Evolutionary conservation across 64 coral and sea anemone genomes (phyloP).

Genomic region (Dendronephthya gigantea): DNA sequence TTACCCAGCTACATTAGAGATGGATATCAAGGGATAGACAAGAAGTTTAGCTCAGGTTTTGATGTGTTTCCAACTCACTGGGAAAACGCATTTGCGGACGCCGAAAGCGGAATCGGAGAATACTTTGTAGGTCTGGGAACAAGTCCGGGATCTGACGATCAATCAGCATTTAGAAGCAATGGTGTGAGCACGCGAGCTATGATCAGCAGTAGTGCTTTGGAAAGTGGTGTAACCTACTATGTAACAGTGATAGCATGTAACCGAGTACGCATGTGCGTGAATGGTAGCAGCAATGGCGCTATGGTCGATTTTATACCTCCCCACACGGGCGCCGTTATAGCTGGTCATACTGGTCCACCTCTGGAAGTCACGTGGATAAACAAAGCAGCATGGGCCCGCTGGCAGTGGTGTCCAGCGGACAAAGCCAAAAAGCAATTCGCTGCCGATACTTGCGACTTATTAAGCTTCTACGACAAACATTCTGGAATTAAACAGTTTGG

Average conservation of each 20-base stretch:
- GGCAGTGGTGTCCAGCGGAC: constrained; percentile 83
- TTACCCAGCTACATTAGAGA: constrained; percentile 61
- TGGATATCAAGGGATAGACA: constrained; percentile 54
- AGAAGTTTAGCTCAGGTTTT: constrained; percentile 48
- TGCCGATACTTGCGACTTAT: constrained; percentile 24
- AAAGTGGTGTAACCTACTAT: constrained; percentile 68
- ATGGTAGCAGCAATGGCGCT: constrained; percentile 80
- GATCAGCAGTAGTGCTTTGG: constrained; percentile 40
- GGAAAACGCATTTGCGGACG: constrained; percentile 75
- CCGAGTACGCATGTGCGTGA: constrained; percentile 77
- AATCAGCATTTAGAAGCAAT: constrained; percentile 37
- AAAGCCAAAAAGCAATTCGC: not conserved
- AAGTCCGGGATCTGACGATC: constrained; percentile 36
- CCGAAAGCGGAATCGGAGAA: constrained; percentile 54
- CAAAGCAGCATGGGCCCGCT: constrained; percentile 78
- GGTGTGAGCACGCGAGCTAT: constrained; percentile 37
- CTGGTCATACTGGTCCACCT: constrained; percentile 56
- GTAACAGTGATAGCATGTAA: constrained; percentile 70
- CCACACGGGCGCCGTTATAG: constrained; percentile 57
- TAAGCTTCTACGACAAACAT: constrained; percentile 68
- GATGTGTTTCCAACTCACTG: constrained; percentile 60
- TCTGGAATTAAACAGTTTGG: constrained; percentile 66
- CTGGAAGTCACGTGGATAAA: constrained; percentile 69
- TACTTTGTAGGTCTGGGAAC: constrained; percentile 59
- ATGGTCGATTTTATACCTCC: constrained; percentile 80